Evolutionary conservation across 1,140 invertebrate genomes (phyloP), one percentile per base, ranked within the genome.

Genomic region (Lethrus apterus): DNA sequence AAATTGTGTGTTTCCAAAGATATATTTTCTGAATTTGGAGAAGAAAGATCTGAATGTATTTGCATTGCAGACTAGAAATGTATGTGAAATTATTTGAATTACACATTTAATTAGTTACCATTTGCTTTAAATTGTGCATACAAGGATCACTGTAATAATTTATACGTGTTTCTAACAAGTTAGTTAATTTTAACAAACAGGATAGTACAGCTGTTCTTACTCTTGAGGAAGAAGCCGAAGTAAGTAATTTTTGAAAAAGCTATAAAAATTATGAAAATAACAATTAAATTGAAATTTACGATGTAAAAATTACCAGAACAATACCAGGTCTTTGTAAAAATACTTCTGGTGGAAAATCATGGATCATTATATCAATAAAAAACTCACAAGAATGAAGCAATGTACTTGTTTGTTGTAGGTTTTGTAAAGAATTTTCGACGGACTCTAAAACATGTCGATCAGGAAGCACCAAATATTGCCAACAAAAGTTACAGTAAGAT

Each of bases 331-430:
- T 70, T 52, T 82, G 81, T 17, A 83, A 66, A 64, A 83, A 83
- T 55, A 83, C 74, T 66, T 83, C 79, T 11, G 77, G 71, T 31
- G 79, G 78, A 66, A 83, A 83, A 61, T 83, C 81, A 57, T 76
- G 70, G 23, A 83, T 59, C 57, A 83, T 73, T 8, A 83, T 76
- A 64, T 81, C 74, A 20, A 64, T 65, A 44, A 83, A 78, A 57
- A 82, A 83, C 43, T 80, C 71, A 60, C 76, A 80, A 2, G 63
- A 62, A 51, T 62, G 57, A 17, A 61, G 46, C 9, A 65, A 47
- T 10, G 40, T 38, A 4, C 49, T 32, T 14, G 57, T 44, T 35
- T 64, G 44, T 11, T 46, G 26, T 30, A 58, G 55, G 42, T 60
- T 58, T 38, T 40, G 45, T 31, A 67, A 48, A 2, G 61, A 58